Conservation (phyloP, 1,140 invertebrate genomes). For the Antheraea pernyi region DNA sequence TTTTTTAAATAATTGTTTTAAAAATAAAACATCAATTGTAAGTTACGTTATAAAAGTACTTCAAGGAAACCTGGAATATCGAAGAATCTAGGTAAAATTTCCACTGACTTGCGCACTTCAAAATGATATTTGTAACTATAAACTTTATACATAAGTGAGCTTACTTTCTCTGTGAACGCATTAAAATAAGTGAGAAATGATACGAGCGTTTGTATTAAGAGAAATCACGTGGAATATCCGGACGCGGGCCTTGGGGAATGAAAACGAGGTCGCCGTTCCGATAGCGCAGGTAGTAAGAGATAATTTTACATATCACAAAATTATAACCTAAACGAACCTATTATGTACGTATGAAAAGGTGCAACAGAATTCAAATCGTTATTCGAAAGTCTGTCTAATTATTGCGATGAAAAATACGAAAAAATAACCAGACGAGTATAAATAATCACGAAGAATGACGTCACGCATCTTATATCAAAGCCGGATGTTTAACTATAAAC, state of each 20-base stretch:
- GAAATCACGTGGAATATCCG: slow-evolving; percentile 49
- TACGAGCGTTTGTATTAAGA: slow-evolving; percentile 29
- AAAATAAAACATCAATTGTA: not conserved
- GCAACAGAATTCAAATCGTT: not conserved
- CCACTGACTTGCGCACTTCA: not conserved
- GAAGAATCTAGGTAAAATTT: too few species aligned
- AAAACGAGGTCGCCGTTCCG: slow-evolving; percentile 39
- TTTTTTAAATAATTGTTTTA: not conserved
- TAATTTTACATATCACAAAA: slow-evolving; percentile 15
- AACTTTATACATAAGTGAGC: not conserved
- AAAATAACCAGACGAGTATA: not conserved
- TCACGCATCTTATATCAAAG: slow-evolving; percentile 35
- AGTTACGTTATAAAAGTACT: not conserved
- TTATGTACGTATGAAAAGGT: not conserved
- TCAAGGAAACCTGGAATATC: too few species aligned
- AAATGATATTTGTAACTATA: not conserved
- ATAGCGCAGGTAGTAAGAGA: slow-evolving; percentile 40
- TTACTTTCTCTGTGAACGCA: not conserved
- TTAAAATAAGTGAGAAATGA: not conserved
- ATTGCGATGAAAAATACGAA: not conserved
- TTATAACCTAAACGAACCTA: not conserved
- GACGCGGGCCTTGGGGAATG: slow-evolving; percentile 43
- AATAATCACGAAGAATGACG: slow-evolving; percentile 17
- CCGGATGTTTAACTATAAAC: slow-evolving; percentile 58
- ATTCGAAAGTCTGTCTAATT: not conserved